Evolutionary conservation across 2,888 invertebrate species (phyloP).

Genomic region (Cinara cedri): DNA sequence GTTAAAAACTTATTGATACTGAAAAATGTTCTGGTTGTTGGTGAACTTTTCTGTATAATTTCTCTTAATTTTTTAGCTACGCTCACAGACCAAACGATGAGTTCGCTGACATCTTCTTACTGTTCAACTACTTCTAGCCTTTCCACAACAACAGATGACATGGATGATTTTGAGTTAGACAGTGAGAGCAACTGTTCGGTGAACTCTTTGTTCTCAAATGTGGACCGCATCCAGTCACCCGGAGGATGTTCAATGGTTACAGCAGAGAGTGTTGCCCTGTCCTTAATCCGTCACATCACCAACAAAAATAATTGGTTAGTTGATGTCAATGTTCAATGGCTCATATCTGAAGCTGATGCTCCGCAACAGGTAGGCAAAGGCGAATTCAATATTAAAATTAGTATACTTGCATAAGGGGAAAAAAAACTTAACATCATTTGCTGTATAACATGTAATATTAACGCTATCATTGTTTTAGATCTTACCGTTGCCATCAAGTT

Average conservation of each 20-base stretch:
- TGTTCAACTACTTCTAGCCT: slow-evolving; percentile 64
- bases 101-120: slow-evolving; percentile 66
- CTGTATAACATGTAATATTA: too few relatives aligned
- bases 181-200: slow-evolving; percentile 63
- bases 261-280: slow-evolving; percentile 80
- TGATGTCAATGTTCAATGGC: slow-evolving; percentile 80
- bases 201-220: slow-evolving; percentile 71
- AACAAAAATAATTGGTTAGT: slow-evolving; percentile 75
- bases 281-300: slow-evolving; percentile 76
- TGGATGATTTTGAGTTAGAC: slow-evolving; percentile 65
- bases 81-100: slow-evolving; percentile 67
- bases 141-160: slow-evolving; percentile 64
- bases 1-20: too few relatives aligned
- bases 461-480: too few relatives aligned
- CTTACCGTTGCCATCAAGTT: slow-evolving; percentile 76
- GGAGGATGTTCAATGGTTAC: slow-evolving; percentile 61
- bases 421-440: neutral
- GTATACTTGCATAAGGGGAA: too few relatives aligned
- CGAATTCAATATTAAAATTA: neutral
- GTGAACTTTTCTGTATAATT: too few relatives aligned
- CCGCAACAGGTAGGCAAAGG: slow-evolving; percentile 69
- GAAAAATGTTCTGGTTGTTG: too few relatives aligned
- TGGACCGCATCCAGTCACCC: slow-evolving; percentile 64
- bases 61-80: slow-evolving; percentile 62
- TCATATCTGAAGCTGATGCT: slow-evolving; percentile 78